Base-by-base conservation (phyloP, 2,888 invertebrate species). In the Mythimna pallens region DNA sequence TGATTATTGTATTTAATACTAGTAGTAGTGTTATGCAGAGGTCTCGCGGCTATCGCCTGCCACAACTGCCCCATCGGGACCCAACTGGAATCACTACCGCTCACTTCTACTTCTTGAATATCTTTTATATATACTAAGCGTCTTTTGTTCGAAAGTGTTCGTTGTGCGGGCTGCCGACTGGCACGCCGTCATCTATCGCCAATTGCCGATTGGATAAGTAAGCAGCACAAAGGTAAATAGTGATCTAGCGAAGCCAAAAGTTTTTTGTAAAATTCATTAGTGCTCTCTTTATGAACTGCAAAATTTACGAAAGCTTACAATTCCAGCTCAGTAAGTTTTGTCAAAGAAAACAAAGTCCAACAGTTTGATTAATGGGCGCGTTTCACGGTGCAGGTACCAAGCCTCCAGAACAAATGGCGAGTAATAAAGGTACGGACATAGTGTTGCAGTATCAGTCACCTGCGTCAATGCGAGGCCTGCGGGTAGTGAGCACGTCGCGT, bases 21-120 rank as follows among this genome's bases (percentile, higher is more conserved):
- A n/a, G 43, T 14, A 4, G 3, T 5, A 43, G 43, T 43, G 14
- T 36, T 34, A 7, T 7, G 22, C 12, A 14, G 40, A 17, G 25
- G 14, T 57, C n/a, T 54, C 43, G 52, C 36, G 50, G 34, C 43
- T 40, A n/a, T 58, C 54, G 40, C 6, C 55, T 57, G 47, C 52
- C 47, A 64, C 66, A 54, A 34, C 66, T 68, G 12, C n/a, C 6
- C 25, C 58, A n/a, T 5, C 40, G 14, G 17, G 17, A 17, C 55
- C n/a, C 1, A 17, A 1, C 36, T 9, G 17, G 73, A 81, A 72
- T 83, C 83, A 66, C 71, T 68, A 73, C 72, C 70, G 73, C 14
- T 73, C 64, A 78, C 68, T 81, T 81, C 70, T 61, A 64, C 68
- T 71, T 57, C 36, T 68, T 64, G 65, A 73, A 77, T 77, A 72